phyloP scores from a whole-genome alignment of 2,113 vertebrate genomes.

The Alectura lathami region DNA sequence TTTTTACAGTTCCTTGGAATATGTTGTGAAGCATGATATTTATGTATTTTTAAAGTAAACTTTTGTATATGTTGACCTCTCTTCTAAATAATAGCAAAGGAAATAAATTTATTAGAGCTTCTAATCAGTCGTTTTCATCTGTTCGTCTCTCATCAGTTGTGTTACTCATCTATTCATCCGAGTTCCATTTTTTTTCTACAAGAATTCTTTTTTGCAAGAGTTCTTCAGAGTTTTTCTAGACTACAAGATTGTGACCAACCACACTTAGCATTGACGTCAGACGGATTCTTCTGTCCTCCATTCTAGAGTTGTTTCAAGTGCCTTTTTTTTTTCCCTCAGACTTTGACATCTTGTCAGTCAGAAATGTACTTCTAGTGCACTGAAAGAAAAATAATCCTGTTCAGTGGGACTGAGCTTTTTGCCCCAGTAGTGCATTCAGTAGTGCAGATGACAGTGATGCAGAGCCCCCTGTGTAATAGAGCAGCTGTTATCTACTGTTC shows the following conservation, averaged over 20 bases:
- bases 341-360: background rate
- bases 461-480: background rate
- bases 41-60: background rate
- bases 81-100: background rate
- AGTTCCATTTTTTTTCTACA: background rate
- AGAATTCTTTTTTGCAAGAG: rapidly evolving
- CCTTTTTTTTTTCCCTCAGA: background rate
- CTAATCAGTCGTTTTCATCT: background rate
- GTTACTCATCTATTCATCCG: background rate
- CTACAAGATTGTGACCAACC: background rate
- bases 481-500: background rate
- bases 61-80: background rate
- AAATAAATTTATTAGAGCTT: background rate
- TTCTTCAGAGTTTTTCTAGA: background rate
- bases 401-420: background rate
- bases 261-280: background rate
- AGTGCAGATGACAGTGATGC: background rate
- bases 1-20: background rate
- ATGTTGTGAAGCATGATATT: background rate
- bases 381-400: background rate
- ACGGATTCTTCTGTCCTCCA: background rate
- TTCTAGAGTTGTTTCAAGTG: background rate
- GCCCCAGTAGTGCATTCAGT: background rate
- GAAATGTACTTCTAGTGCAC: background rate
- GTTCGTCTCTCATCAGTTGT: background rate